Evolutionary conservation across 2,113 vertebrate species (phyloP), one percentile per base, ranked within the genome.

Genomic region (Platycercus adscitus): DNA sequence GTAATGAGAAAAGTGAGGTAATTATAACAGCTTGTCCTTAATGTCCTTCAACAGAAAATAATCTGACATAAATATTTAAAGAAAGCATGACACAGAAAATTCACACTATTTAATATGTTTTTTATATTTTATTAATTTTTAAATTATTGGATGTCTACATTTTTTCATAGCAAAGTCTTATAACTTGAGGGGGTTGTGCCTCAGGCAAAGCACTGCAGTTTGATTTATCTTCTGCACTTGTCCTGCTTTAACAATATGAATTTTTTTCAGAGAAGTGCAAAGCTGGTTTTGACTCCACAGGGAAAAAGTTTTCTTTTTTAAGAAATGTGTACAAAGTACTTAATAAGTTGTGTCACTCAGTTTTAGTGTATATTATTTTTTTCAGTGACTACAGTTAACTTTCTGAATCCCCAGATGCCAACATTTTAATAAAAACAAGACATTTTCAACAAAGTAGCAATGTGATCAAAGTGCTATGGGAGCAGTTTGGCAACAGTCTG

Each of bases 391-490:
- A 96, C 89, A 79, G 97, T 98, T 98, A 98, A 98, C 97, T 97
- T 97, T 97, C 83, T 95, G 91, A 92, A 97, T 98, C 97, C 96
- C 96, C 56, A 92, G 97, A 95, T 97, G 91, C 93, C 93, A 97
- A 97, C 95, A 97, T 98, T 98, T 98, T 98, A 98, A 98, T 98
- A 98, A 98, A 98, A 98, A 98, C 97, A 98, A 98, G 98, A 97
- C 96, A 92, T 98, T 98, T 97, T 97, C 97, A 97, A 97, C 96
- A 97, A 98, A 98, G 95, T 92, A 96, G 65, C 31, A 26, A 98
- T 96, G 94, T 98, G 98, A 98, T 98, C 98, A 98, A 98, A 98
- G 98, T 95, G 96, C 95, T 97, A 43, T 94, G 98, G 98, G 97
- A 98, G 55, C 97, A 92, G 94, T 98, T 98, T 98, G 96, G 97